Base-by-base conservation (phyloP, 2,113 vertebrate genomes). In the Petromus typicus region DNA sequence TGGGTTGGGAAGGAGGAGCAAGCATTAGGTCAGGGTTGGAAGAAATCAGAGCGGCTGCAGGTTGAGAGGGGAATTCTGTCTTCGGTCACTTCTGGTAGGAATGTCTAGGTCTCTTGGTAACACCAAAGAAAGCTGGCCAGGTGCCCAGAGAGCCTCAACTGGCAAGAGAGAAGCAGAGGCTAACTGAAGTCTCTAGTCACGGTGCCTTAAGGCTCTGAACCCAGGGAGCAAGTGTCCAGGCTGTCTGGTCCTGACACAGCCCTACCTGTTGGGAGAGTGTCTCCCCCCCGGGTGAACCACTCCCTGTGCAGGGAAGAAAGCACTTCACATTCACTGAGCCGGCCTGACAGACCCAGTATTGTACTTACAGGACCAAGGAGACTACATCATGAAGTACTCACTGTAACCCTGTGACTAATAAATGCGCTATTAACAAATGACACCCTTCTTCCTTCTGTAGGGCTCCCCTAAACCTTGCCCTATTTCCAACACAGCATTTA, bases 31-130 rank as follows among this genome's bases (percentile, higher is more conserved):
- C 75, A 89, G 73, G 87, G 73, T 61, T 76, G 37, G 63, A n/a
- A 83, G 84, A 63, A 89, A 76, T 87, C 30, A 82, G 45, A 82
- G 69, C 27, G 64, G 75, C 59, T 22, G 1, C n/a, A 23, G 66
- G 43, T 10, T 61, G 17, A 61, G 85, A 37, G 61, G 73, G 45
- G 18, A 67, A 59, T 91, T 91, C 82, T 86, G 79, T 40, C 37
- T 63, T 91, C 8, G 66, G 84, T 88, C 27, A 59, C 81, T 89
- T 80, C 67, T 86, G 37, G 43, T 16, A 93, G 51, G 89, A 82
- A 95, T 69, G 67, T 82, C 81, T 20, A 23, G 23, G 88, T 89
- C 79, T 69, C 79, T 32, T 40, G 56, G 86, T n/a, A 94, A 89
- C 32, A 67, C 17, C 85, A 73, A n/a, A 54, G 66, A 64, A 81